A percentile compares a stretch with the other conserved stretches of the same genome.
Evolutionary conservation across 92 coral and sea anemone species (phyloP).

Genomic region (Zoanthus sansibaricus): DNA sequence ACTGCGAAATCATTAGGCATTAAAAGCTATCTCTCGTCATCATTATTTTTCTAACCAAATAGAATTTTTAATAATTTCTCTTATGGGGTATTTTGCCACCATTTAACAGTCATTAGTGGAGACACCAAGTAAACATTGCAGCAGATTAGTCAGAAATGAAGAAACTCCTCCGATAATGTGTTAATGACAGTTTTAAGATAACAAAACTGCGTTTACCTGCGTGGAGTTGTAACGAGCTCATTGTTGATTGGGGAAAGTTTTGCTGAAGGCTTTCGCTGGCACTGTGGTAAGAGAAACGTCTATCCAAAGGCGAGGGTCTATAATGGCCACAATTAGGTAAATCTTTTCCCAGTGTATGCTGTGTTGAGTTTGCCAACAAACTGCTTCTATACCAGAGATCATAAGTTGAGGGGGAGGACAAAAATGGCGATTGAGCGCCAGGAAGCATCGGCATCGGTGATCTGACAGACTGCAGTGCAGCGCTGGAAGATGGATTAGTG

Average conservation of each 20-base stretch:
- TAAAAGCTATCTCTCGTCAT: not conserved
- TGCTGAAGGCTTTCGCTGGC: slow-evolving; percentile 10
- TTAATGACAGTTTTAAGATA: slow-evolving; percentile 29
- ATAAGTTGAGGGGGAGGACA: slow-evolving; percentile 25
- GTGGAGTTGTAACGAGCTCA: slow-evolving; percentile 35
- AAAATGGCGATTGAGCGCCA: slow-evolving; percentile 30
- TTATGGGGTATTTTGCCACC: slow-evolving; percentile 32
- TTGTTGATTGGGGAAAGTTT: slow-evolving; percentile 19
- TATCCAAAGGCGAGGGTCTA: slow-evolving; percentile 16
- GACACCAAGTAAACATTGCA: slow-evolving; percentile 39
- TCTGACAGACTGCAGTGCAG: not conserved
- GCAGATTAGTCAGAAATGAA: slow-evolving; percentile 33
- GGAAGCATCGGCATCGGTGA: slow-evolving; percentile 38
- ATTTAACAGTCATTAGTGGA: slow-evolving; percentile 44
- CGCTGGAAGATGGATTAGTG: not conserved
- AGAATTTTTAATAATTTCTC: slow-evolving; percentile 26
- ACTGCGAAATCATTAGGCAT: slow-evolving; percentile 29
- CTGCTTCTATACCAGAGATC: slow-evolving; percentile 45
- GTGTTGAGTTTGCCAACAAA: slow-evolving; percentile 11
- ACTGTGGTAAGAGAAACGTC: slow-evolving; percentile 14
- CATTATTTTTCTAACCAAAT: slow-evolving; percentile 31
- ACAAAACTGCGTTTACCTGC: slow-evolving; percentile 1
- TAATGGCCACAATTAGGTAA: slow-evolving; percentile 12
- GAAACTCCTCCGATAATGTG: slow-evolving; percentile 21
- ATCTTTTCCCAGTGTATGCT: slow-evolving; percentile 26